Percentiles rank a stretch among this genome's conserved stretches.
Evolutionary conservation across 2,797 vertebrate genomes (phyloP).

Genomic region (Hippocampus kuda): DNA sequence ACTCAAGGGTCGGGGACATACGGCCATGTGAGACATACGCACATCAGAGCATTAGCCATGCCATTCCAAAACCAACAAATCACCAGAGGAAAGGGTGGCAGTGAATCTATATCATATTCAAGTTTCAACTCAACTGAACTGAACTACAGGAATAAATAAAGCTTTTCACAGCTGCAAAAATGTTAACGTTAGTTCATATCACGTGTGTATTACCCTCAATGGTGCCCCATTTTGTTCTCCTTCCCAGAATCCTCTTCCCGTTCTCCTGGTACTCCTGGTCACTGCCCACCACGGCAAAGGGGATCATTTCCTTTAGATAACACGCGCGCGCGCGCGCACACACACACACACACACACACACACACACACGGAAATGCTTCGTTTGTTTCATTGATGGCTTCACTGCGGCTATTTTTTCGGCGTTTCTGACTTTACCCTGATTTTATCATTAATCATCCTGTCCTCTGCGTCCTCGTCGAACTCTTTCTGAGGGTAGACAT

Average conservation of each 20-base stretch:
- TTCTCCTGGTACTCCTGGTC: constrained; percentile 98
- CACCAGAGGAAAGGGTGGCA: neutral
- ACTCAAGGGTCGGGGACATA: neutral
- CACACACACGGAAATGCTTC: neutral
- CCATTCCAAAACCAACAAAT: neutral
- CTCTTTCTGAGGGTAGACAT: constrained; percentile 95
- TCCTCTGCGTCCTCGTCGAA: constrained; percentile 94
- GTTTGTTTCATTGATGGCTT: neutral
- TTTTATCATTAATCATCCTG: constrained; percentile 89
- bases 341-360: constrained; percentile 9
- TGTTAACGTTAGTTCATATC: neutral
- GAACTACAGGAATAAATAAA: too few species aligned
- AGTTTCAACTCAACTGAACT: too few species aligned
- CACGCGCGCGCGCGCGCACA: neutral
- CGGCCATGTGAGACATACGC: too few species aligned
- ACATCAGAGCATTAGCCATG: neutral
- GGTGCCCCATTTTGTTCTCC: constrained; percentile 98
- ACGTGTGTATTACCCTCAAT: constrained; percentile 79
- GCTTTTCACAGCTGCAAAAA: too few species aligned
- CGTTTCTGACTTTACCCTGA: constrained; percentile 68
- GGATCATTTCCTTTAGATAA: constrained; percentile 87
- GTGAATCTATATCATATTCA: too few species aligned
- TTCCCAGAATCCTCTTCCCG: constrained; percentile 87
- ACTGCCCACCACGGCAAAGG: constrained; percentile 95
- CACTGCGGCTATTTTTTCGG: too few species aligned